Evolutionary conservation across 1,140 invertebrate species (phyloP).

Genomic region (Piezodorus guildinii): DNA sequence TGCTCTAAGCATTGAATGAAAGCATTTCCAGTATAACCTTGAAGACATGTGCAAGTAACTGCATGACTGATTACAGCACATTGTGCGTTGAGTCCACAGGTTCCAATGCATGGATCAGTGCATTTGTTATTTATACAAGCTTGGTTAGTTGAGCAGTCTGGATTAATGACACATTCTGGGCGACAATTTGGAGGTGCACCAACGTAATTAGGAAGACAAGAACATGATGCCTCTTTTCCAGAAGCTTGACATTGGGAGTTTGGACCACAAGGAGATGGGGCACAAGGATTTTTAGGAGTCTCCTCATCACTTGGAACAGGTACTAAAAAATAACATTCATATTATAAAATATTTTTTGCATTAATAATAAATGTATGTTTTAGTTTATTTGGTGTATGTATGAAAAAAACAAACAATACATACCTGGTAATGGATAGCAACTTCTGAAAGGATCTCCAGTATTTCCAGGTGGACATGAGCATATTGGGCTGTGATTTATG

Average conservation of each 20-base stretch:
- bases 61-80: slow-evolving; percentile 64
- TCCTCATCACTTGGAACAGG: slow-evolving; percentile 37
- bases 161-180: slow-evolving; percentile 50
- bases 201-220: slow-evolving; percentile 47
- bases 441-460: slow-evolving; percentile 76
- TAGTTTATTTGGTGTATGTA: too few species aligned
- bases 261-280: slow-evolving; percentile 42
- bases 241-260: slow-evolving; percentile 43
- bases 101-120: slow-evolving; percentile 60
- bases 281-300: slow-evolving; percentile 33
- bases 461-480: slow-evolving; percentile 62
- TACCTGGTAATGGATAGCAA: slow-evolving; percentile 47
- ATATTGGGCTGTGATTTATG: slow-evolving; percentile 73
- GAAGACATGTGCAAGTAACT: slow-evolving; percentile 58
- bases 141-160: slow-evolving; percentile 58
- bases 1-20: slow-evolving; percentile 43
- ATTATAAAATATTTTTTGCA: neutral
- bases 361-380: too few species aligned
- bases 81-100: slow-evolving; percentile 63
- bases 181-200: slow-evolving; percentile 50
- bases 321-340: slow-evolving; percentile 43
- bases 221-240: slow-evolving; percentile 43
- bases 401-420: slow-evolving; percentile 30
- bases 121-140: slow-evolving; percentile 66
- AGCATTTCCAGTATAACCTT: slow-evolving; percentile 65